These are phyloP conservation scores for Megastigmus dorsalis DNA, from an alignment of 2,888 invertebrate species.

Conservation along the genomic window DNA sequence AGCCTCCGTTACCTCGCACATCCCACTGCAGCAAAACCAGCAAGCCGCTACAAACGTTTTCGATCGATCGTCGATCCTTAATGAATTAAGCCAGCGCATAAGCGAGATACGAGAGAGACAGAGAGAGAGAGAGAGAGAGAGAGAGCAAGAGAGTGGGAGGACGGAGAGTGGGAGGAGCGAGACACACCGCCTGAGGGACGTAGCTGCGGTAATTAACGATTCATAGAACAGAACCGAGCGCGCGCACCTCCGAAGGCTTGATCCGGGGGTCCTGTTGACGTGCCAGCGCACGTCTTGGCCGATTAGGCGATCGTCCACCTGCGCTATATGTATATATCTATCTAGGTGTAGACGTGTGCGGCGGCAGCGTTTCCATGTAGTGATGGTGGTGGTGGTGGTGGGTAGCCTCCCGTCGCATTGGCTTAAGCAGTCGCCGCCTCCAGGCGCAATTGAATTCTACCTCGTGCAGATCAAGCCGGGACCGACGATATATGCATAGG, in stretches of 20 bases:
- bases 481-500: no score
- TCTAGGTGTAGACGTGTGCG: background rate
- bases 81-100: no score
- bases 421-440: constrained; percentile 14
- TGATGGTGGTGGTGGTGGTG: no score
- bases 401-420: background rate
- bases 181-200: background rate
- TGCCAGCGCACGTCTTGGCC: background rate
- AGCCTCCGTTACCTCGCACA: no score
- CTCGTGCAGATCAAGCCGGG: no score
- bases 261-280: background rate
- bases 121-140: no score
- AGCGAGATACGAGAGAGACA: no score
- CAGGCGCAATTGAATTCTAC: constrained; percentile 29
- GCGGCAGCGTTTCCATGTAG: no score
- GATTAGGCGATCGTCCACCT: constrained; percentile 10
- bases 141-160: background rate
- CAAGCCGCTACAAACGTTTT: no score
- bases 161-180: no score
- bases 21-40: no score
- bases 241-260: constrained; percentile 3
- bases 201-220: constrained; percentile 42
- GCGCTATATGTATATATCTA: background rate
- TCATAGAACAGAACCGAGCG: background rate
- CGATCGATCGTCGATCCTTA: no score